Evolutionary conservation across 2,888 invertebrate genomes (phyloP).

Genomic region (Lasius platythorax): DNA sequence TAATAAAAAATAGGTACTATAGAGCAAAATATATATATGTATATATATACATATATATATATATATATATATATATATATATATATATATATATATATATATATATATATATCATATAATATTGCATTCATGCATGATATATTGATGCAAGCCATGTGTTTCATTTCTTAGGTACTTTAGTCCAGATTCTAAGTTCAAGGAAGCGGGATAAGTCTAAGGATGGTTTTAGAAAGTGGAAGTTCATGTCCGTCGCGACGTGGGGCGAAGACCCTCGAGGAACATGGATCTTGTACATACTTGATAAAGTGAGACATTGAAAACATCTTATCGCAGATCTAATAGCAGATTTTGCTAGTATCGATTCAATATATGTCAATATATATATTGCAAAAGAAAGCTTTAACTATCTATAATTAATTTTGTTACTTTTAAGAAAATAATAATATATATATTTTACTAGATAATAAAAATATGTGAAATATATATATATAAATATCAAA

Average conservation of each 20-base stretch:
- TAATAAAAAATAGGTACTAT: not conserved
- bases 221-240: conserved; percentile 94
- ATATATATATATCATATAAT: not conserved
- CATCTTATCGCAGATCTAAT: not conserved
- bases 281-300: conserved; percentile 88
- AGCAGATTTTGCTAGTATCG: not conserved
- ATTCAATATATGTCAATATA: not conserved
- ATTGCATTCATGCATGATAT: not conserved
- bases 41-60: too few relatives aligned
- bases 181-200: conserved; percentile 91
- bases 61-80: too few relatives aligned
- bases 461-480: not conserved
- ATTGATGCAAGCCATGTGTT: not conserved
- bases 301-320: conserved; percentile 83
- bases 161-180: conserved; percentile 88
- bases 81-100: not conserved
- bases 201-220: conserved; percentile 89
- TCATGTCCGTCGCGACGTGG: conserved; percentile 97
- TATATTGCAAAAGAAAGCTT: not conserved
- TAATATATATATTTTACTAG: not conserved
- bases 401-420: not conserved
- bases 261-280: conserved; percentile 92
- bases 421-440: not conserved
- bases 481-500: too few relatives aligned
- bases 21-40: not conserved